phyloP scores from a whole-genome alignment of 1,140 invertebrate species.

The Drosophila albomicans region DNA sequence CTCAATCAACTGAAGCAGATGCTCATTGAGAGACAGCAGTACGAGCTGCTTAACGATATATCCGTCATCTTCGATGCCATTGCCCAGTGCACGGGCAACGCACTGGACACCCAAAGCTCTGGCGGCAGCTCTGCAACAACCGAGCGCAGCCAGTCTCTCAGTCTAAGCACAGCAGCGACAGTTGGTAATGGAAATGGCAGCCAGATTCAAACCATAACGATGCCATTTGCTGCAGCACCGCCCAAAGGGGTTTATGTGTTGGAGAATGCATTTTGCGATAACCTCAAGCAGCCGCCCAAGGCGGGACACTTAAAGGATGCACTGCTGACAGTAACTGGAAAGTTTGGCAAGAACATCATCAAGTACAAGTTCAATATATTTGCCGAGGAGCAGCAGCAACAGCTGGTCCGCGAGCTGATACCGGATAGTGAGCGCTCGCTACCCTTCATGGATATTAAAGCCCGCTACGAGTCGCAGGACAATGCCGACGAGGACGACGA shows the following conservation, averaged over 20 bases:
- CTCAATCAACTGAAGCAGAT: slow-evolving; percentile 76
- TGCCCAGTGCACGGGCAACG: slow-evolving; percentile 70
- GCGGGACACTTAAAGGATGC: slow-evolving; percentile 81
- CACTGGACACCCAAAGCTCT: slow-evolving; percentile 74
- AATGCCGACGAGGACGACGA: slow-evolving; percentile 57
- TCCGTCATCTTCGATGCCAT: slow-evolving; percentile 84
- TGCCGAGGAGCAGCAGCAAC: slow-evolving; percentile 81
- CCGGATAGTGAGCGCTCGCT: slow-evolving; percentile 73
- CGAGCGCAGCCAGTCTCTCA: slow-evolving; percentile 59
- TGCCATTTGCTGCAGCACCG: slow-evolving; percentile 3
- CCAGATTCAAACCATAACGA: background rate
- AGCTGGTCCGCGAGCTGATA: slow-evolving; percentile 75
- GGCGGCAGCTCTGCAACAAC: slow-evolving; percentile 77
- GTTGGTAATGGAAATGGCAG: slow-evolving; percentile 1
- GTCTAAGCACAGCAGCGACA: slow-evolving; percentile 36
- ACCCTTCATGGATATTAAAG: slow-evolving; percentile 80
- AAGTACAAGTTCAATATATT: slow-evolving; percentile 84
- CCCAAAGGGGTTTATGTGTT: slow-evolving; percentile 73
- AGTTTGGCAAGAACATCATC: slow-evolving; percentile 84
- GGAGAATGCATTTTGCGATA: slow-evolving; percentile 83
- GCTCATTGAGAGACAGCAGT: slow-evolving; percentile 75
- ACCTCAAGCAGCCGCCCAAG: slow-evolving; percentile 69
- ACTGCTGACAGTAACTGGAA: slow-evolving; percentile 77
- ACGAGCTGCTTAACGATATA: slow-evolving; percentile 81
- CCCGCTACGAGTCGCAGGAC: slow-evolving; percentile 60